These are phyloP conservation scores for Mormoops blainvillei DNA, from an alignment of 2,113 vertebrate genomes.

Conservation along the genomic window DNA sequence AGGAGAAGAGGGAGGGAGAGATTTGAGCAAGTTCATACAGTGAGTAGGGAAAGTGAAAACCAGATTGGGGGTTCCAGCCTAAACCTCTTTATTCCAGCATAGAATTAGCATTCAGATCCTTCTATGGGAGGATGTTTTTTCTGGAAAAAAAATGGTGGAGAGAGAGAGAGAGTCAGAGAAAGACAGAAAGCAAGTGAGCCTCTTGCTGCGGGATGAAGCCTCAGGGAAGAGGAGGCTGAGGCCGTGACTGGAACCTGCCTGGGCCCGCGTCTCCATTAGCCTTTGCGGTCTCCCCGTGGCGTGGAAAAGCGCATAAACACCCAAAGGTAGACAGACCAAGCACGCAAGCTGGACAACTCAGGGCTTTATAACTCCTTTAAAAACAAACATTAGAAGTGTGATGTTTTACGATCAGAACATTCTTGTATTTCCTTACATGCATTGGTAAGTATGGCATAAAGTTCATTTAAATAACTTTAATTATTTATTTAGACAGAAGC, in stretches of 20 bases:
- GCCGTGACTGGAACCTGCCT: neutral
- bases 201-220: neutral
- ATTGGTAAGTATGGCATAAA: neutral
- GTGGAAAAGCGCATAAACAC: neutral
- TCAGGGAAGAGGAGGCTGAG: neutral
- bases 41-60: neutral
- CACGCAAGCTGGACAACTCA: neutral
- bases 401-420: neutral
- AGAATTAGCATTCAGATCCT: neutral
- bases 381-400: neutral
- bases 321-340: neutral
- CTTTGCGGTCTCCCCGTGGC: neutral
- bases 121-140: neutral
- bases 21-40: neutral
- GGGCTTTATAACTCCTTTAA: neutral
- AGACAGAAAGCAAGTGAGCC: neutral
- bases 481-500: neutral
- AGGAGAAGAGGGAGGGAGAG: neutral
- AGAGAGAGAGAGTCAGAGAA: neutral
- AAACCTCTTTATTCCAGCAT: neutral
- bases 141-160: neutral
- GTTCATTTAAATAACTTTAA: neutral
- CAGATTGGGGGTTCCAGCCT: neutral
- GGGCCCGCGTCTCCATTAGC: neutral
- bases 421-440: neutral